Conservation (phyloP, 2,113 vertebrate genomes). For the Hippocampus comes region DNA sequence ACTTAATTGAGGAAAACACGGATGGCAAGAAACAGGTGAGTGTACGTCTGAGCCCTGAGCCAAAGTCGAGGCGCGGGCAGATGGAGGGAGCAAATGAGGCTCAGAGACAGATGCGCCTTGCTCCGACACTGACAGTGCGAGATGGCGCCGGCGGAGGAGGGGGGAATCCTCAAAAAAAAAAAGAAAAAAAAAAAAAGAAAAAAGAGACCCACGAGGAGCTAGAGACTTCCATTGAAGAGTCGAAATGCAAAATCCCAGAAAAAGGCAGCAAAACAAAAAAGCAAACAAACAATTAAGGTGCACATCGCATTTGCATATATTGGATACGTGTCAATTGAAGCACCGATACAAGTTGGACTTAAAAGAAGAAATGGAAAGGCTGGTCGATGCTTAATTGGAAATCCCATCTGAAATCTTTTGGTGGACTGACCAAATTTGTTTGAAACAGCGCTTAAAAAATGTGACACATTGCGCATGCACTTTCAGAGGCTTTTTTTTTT, state of each 20-base stretch:
- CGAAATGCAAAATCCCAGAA: no score
- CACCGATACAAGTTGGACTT: no score
- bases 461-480: no score
- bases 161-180: constrained; percentile 14
- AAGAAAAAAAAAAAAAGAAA: neutral
- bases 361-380: no score
- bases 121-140: constrained; percentile 20
- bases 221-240: constrained; percentile 6
- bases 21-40: constrained; percentile 24
- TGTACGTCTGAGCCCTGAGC: constrained; percentile 16
- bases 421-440: no score
- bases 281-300: neutral
- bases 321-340: no score
- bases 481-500: no score
- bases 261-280: neutral
- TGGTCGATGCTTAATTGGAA: no score
- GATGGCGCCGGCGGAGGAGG: neutral
- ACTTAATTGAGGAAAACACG: constrained; percentile 19
- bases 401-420: no score
- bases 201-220: constrained; percentile 19
- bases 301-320: no score
- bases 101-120: constrained; percentile 37
- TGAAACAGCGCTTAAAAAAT: no score
- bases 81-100: constrained; percentile 37
- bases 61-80: constrained; percentile 35